Base-by-base conservation (phyloP, 1,140 invertebrate genomes). In the Hyphantria cunea region DNA sequence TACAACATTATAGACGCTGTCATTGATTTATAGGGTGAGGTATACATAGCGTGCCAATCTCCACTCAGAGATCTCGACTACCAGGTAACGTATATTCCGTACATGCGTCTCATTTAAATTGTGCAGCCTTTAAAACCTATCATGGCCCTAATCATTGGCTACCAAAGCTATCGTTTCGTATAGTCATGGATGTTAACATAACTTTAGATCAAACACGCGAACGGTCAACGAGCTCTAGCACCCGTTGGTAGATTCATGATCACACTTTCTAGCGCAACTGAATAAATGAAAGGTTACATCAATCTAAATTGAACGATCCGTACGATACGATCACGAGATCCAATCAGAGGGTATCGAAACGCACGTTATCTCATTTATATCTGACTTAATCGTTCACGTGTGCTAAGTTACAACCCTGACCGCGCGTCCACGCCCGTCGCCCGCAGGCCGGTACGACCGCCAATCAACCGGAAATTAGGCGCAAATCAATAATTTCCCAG, bases 401-500 rank as follows among this genome's bases (percentile, higher is more conserved):
- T 50, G 48, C 54, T 66, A 59, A 60, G 55, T 59, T 48, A 48
- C 67, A 65, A 54, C 56, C 61, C 60, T 73, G 78, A 85, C 84
- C 82, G 72, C 82, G 72, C 82, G 70, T 64, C 25, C 72, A 76
- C 85, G 80, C 82, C 82, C 76, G 51, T 69, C 73, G 69, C 71
- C 81, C 81, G 73, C 82, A 78, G 72, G 31, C 56, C 54, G 39
- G 14, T 44, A n/a, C 70, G 44, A 72, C 65, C 69, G 67, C 66
- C 76, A 60, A 76, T 80, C 81, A 74, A 47, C 71, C 81, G 85
- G 85, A 88, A 82, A 88, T 88, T 88, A 82, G 78, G 65, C 72
- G 65, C 78, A 78, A 85, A 82, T 86, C 86, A 76, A 86, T 86
- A 81, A 86, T 84, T 86, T 85, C 85, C 78, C 65, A 72, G 66